A percentile compares a stretch with the other conserved stretches of the same genome.
Evolutionary conservation across 1,140 invertebrate species (phyloP).

Genomic region (Ptiloglossa arizonensis): DNA sequence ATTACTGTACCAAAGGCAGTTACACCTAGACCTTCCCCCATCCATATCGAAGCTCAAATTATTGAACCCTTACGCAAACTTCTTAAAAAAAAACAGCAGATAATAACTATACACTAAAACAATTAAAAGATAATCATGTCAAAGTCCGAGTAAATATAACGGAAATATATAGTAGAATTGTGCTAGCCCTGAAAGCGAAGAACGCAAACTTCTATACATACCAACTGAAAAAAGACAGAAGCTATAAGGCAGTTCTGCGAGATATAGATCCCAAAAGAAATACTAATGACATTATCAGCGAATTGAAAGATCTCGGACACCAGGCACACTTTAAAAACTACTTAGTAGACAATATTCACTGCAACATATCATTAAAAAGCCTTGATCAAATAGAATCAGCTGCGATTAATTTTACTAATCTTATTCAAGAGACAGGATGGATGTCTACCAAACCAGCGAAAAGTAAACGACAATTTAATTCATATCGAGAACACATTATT

Average conservation of each 20-base stretch:
- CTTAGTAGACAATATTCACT: not conserved
- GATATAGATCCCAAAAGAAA: not conserved
- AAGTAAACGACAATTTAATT: too few relatives aligned
- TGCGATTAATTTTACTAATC: not conserved
- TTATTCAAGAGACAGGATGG: too few relatives aligned
- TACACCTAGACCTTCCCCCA: not conserved
- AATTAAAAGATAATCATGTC: too few relatives aligned
- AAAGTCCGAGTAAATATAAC: not conserved
- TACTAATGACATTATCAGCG: not conserved
- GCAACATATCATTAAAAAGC: not conserved
- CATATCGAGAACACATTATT: too few relatives aligned
- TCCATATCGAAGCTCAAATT: not conserved
- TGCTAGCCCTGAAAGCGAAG: not conserved
- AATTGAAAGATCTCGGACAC: too few relatives aligned
- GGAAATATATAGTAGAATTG: conserved; percentile 4
- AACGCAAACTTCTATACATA: not conserved
- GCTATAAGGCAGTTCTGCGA: too few relatives aligned
- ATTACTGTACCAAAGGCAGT: too few relatives aligned
- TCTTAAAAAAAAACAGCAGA: too few relatives aligned
- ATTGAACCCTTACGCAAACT: not conserved
- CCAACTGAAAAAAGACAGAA: not conserved
- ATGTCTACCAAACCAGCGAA: too few relatives aligned
- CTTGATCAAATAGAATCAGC: not conserved
- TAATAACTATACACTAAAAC: too few relatives aligned
- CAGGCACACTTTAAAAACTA: not conserved